phyloP scores from a whole-genome alignment of 1,140 invertebrate genomes.

The Dysdera silvatica region DNA sequence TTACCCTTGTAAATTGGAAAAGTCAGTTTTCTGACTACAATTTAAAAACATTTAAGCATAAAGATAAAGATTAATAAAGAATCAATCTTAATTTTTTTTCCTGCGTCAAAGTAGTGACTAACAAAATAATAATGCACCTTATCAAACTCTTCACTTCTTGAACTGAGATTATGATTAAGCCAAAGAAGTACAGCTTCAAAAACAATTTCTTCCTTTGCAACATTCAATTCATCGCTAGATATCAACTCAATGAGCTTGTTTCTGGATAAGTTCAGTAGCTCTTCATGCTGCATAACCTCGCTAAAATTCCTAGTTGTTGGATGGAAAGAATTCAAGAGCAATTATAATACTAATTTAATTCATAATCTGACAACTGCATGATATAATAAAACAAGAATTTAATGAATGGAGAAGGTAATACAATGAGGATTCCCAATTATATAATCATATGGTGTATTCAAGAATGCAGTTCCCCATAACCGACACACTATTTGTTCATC shows the following conservation, averaged over 20 bases:
- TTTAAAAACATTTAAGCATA: too few species aligned
- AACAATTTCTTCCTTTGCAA: constrained; percentile 51
- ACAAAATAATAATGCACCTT: constrained; percentile 34
- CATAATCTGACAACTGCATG: too few species aligned
- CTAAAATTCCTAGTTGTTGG: constrained; percentile 43
- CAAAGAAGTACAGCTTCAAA: constrained; percentile 51
- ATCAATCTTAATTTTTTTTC: not conserved
- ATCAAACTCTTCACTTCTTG: constrained; percentile 39
- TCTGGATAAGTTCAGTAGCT: constrained; percentile 46
- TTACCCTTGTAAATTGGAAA: too few species aligned
- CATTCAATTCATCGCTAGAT: constrained; percentile 49
- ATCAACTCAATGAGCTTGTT: constrained; percentile 51
- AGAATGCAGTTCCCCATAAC: too few species aligned
- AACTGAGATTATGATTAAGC: constrained; percentile 45
- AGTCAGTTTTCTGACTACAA: too few species aligned
- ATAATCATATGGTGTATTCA: too few species aligned
- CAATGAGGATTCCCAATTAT: too few species aligned
- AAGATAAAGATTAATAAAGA: not conserved
- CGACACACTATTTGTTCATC: too few species aligned
- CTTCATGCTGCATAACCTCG: constrained; percentile 46
- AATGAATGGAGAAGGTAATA: too few species aligned
- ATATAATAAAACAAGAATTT: too few species aligned
- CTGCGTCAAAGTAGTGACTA: not conserved
- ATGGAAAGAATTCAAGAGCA: too few species aligned
- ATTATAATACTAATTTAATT: too few species aligned